Percentiles rank a stretch among this genome's conserved stretches.
These are phyloP conservation scores for Linnaemya tessellans DNA, from an alignment of 2,888 invertebrate genomes.

Conservation along the genomic window DNA sequence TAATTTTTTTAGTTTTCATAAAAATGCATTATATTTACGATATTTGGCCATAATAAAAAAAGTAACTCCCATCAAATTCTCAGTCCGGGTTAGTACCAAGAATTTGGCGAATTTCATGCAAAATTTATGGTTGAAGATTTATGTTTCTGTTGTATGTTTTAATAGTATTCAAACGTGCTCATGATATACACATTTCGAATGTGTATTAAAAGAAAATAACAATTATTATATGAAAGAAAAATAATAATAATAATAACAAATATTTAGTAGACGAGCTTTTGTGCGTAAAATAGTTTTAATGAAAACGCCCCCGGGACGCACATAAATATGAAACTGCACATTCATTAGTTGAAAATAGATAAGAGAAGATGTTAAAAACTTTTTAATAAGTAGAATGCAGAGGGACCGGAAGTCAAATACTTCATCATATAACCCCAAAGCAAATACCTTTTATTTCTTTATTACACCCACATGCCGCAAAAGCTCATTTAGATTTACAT, in stretches of 20 bases:
- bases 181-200: too few species aligned
- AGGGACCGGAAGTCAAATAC: slow-evolving; percentile 67
- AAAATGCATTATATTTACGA: too few species aligned
- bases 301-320: slow-evolving; percentile 68
- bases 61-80: too few species aligned
- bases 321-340: slow-evolving; percentile 55
- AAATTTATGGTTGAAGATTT: too few species aligned
- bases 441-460: slow-evolving; percentile 32
- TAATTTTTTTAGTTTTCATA: too few species aligned
- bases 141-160: too few species aligned
- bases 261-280: slow-evolving; percentile 68
- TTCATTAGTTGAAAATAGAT: slow-evolving; percentile 66
- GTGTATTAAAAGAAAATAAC: too few species aligned
- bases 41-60: too few species aligned
- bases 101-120: too few species aligned
- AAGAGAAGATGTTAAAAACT: slow-evolving; percentile 64
- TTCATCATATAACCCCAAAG: slow-evolving; percentile 45
- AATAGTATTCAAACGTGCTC: too few species aligned
- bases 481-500: slow-evolving; percentile 24
- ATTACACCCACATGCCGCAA: slow-evolving; percentile 38
- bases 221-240: neutral
- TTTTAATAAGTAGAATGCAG: slow-evolving; percentile 56
- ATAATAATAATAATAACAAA: slow-evolving; percentile 32
- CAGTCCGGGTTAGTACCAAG: too few species aligned
- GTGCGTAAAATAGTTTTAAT: slow-evolving; percentile 71